Conservation (phyloP, 2,888 invertebrate species). For the Tribolium freemani region DNA sequence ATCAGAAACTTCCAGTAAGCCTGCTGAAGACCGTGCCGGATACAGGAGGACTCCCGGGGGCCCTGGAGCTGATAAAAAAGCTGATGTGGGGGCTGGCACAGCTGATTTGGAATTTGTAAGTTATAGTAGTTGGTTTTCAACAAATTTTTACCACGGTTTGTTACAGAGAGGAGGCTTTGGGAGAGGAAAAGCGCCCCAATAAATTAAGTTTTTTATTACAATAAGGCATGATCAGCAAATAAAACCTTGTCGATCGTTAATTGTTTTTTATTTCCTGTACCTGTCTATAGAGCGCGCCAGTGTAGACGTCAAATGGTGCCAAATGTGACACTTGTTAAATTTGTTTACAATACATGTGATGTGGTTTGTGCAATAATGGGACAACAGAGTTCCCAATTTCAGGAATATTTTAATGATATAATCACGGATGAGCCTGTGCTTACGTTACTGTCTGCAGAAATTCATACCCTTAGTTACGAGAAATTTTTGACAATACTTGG, state of each 20-base stretch:
- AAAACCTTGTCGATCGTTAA: background rate
- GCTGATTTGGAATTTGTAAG: conserved; percentile 87
- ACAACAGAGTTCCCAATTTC: conserved; percentile 52
- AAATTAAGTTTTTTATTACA: conserved; percentile 61
- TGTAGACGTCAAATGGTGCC: background rate
- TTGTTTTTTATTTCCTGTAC: background rate
- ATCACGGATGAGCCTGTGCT: conserved; percentile 57
- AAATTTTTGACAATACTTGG: conserved; percentile 73
- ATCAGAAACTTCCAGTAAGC: conserved; percentile 76
- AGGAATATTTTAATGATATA: conserved; percentile 56
- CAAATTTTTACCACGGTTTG: conserved; percentile 39
- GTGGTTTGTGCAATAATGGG: conserved; percentile 8
- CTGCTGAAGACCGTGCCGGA: conserved; percentile 86
- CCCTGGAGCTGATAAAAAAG: conserved; percentile 88
- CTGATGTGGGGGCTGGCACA: conserved; percentile 96
- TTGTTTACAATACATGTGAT: background rate
- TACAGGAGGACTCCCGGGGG: conserved; percentile 84
- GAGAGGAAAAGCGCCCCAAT: conserved; percentile 76
- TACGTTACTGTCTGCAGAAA: conserved; percentile 61
- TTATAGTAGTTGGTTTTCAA: conserved; percentile 2
- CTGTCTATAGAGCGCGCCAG: background rate
- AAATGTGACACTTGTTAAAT: background rate
- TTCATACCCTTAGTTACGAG: conserved; percentile 69
- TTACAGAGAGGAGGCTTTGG: conserved; percentile 85
- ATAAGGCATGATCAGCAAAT: background rate